Evolutionary conservation across 2,888 invertebrate species (phyloP), one percentile per base, ranked within the genome.

Genomic region (Hymenopus coronatus): DNA sequence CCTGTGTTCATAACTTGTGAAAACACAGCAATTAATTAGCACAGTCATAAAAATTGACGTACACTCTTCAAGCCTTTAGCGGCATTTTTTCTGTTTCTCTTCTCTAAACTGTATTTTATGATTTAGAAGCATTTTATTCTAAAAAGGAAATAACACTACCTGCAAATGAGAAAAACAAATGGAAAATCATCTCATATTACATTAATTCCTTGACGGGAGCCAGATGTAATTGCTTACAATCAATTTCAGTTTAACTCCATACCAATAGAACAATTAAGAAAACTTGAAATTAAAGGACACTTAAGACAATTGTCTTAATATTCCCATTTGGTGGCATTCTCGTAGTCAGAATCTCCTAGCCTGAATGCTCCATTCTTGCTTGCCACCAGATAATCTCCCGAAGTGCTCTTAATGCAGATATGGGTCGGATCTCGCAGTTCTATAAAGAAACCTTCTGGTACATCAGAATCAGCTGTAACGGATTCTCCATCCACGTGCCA

Each of bases 371-470:
- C 98, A 94, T 98, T 98, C 95, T 98, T 98, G 93, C 97, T 97
- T 92, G 98, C 98, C 91, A 96, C 96, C 91, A 98, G 95, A 94
- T 98, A 98, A 92, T 95, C 95, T 40, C 97, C 96, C 91, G 95
- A 95, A 1, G 93, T 92, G 20, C 96, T 96, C 94, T 97, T 98
- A 94, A 99, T 98, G 94, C 97, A 97, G 92, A 99, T 96, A 92
- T 98, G 96, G 91, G 98, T 98, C 54, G 98, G 98, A 93, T 98
- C 98, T 91, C 98, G 96, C 92, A 99, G 95, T 94, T 99, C 98
- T 92, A 99, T 95, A 93, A 97, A 97, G 95, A 99, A 99, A 88
- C 97, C 97, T 92, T 96, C 96, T 28, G 98, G 96, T 28, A 95
- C 93, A 92, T 98, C 98, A 40, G 97, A 96, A 93, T 98, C 98